Percentiles rank a stretch among this genome's conserved stretches.
Conservation (phyloP, 2,888 invertebrate genomes). For the Parnassius smintheus region DNA sequence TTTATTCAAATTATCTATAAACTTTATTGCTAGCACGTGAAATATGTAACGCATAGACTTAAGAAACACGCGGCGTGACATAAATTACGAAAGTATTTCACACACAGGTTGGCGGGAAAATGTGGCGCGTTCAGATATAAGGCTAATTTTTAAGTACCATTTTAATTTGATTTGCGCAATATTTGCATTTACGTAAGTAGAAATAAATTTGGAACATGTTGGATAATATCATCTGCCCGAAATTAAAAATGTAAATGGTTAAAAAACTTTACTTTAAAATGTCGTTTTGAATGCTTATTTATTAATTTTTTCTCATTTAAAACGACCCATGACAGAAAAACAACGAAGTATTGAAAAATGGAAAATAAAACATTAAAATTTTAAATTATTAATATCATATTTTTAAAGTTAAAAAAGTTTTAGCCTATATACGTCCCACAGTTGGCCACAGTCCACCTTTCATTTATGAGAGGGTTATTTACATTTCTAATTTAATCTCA, state of each 20-base stretch:
- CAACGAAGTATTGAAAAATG: too few species aligned
- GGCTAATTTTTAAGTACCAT: conserved; percentile 7
- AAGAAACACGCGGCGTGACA: conserved; percentile 7
- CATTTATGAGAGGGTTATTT: too few species aligned
- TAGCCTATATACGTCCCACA: too few species aligned
- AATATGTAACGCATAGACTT: conserved; percentile 13
- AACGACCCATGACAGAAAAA: too few species aligned
- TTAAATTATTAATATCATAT: too few species aligned
- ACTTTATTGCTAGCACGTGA: conserved; percentile 20
- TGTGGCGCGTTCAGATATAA: neutral
- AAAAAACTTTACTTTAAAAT: neutral
- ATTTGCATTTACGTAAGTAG: conserved; percentile 17
- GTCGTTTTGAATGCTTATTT: too few species aligned
- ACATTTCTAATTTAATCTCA: too few species aligned
- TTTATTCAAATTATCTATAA: conserved; percentile 23
- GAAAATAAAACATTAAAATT: too few species aligned
- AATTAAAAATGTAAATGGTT: conserved; percentile 8
- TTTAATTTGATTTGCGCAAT: conserved; percentile 14
- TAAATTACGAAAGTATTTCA: conserved; percentile 13
- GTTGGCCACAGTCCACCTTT: too few species aligned
- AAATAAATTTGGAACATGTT: neutral
- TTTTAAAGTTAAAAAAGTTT: too few species aligned
- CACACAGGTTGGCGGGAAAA: conserved; percentile 20
- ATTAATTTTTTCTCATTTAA: too few species aligned
- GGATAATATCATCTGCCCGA: conserved; percentile 11